Evolutionary conservation across 2,113 vertebrate species (phyloP), one percentile per base, ranked within the genome.

Genomic region (Microcebus tavaratra): DNA sequence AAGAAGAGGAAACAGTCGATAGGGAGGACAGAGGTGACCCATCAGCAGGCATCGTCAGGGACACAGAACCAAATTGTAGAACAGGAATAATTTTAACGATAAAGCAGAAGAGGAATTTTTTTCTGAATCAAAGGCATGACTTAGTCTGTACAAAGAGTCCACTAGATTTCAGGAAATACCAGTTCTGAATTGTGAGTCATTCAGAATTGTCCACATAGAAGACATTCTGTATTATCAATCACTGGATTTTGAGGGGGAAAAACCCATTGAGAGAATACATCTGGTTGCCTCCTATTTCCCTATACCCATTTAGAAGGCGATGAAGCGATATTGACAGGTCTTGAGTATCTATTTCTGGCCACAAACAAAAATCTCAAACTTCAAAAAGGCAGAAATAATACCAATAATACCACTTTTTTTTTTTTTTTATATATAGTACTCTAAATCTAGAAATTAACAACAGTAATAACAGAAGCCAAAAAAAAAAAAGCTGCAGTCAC

Each of bases 21-120:
- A 0, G 3, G 13, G 39, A 42, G 29, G 14, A 68, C 3, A 7
- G 20, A 42, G 59, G 9, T 21, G 50, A 81, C 73, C 50, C 34
- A 1, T n/a, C 2, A 4, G 0, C 36, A 53, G 81, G 4, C 70
- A 18, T 29, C 23, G 23, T 31, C 31, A 6, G 0, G 0, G 70
- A 13, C 7, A 21, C 25, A 72, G 59, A 42, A 23, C 2, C 8
- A 76, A 15, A 12, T n/a, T 0, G 3, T 1, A 14, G 59, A 75
- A 36, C 17, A 81, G 29, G 59, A 90, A 65, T 50, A 10, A 55
- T 42, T 48, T 34, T 48, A 68, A 53, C 34, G n/a, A 39, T 89
- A 34, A 78, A 70, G 57, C 57, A 14, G 75, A 23, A 42, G 25
- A 45, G 1, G 50, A 3, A 11, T 31, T 53, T 61, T 75, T 48